Percentiles rank a stretch among this genome's conserved stretches.
phyloP scores from a whole-genome alignment of 53 echinoderm and acorn worm genomes.

The Patiria pectinifera region DNA sequence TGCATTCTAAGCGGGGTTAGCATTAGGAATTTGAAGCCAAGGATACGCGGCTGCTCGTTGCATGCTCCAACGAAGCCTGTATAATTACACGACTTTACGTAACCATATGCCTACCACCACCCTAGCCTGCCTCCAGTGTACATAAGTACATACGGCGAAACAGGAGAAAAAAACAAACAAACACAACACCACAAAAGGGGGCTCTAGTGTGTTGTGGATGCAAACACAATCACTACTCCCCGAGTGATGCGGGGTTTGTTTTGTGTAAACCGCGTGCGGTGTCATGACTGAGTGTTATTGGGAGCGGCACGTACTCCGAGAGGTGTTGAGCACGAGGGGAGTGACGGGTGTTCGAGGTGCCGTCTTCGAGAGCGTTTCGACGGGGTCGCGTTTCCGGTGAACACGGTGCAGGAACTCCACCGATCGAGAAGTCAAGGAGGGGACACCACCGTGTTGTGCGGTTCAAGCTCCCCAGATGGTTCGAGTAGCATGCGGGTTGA shows the following conservation, averaged over 20 bases:
- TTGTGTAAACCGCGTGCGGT: not conserved
- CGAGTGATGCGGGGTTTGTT: not conserved
- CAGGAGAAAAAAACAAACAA: conserved; percentile 25
- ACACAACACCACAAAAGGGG: not conserved
- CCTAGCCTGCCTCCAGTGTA: not conserved
- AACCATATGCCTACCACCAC: not conserved
- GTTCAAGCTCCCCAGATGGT: not conserved
- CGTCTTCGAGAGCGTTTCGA: too few species aligned
- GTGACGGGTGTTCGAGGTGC: too few species aligned
- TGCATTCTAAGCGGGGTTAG: too few species aligned
- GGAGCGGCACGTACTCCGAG: too few species aligned
- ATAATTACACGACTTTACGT: not conserved
- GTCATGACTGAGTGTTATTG: too few species aligned
- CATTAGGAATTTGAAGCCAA: too few species aligned
- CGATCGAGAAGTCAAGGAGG: too few species aligned
- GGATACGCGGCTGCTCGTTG: not conserved
- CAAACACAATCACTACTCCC: not conserved
- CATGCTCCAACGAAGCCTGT: not conserved
- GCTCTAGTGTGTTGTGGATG: not conserved
- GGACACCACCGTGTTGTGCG: too few species aligned
- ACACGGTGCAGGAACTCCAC: too few species aligned
- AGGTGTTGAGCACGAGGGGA: too few species aligned
- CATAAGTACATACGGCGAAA: not conserved
- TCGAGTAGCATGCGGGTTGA: not conserved
- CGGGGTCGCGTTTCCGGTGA: too few species aligned